Evolutionary conservation across 1,140 invertebrate genomes (phyloP), one percentile per base, ranked within the genome.

Genomic region (Drosophila murphyi): DNA sequence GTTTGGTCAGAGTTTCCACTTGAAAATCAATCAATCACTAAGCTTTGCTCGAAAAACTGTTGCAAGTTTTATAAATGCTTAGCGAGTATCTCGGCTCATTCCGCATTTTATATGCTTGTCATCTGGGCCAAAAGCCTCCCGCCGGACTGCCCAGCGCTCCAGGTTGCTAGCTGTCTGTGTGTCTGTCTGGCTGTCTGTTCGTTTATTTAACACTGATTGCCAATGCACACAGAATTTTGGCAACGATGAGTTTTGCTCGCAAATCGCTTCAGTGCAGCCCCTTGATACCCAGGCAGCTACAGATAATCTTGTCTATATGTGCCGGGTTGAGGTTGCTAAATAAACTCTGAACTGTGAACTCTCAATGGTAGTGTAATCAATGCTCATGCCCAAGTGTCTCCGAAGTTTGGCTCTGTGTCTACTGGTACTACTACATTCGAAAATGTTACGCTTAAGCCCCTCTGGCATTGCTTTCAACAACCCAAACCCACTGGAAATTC

Each of bases 171-270:
- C 50, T 52, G 51, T 55, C 61, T 61, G n/a, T 2, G 39, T 28
- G 32, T 61, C n/a, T 8, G 43, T 51, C 50, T 51, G 39, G 35
- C 31, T 65, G 65, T 50, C 82, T 75, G 67, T 70, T 88, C 82
- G 83, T 87, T 87, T 87, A 88, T 82, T 88, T 88, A 87, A 88
- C 82, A 87, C 82, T 87, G 82, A 87, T 87, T 87, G 83, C 83
- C 80, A 83, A 87, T 88, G 83, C 80, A 87, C 72, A 87, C 83
- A 80, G 69, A 82, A 69, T 82, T 80, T 87, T 80, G 65, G 76
- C 79, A 70, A 72, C 72, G 72, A 69, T 60, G 56, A 68, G 64
- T 51, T 59, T 48, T 10, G 34, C 35, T 51, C n/a, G 20, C 31
- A 54, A 54, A 45, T 65, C 64, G 55, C 54, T 59, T 61, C 28